Conservation (phyloP, 2,113 vertebrate species). For the Gopherus evgoodei region DNA sequence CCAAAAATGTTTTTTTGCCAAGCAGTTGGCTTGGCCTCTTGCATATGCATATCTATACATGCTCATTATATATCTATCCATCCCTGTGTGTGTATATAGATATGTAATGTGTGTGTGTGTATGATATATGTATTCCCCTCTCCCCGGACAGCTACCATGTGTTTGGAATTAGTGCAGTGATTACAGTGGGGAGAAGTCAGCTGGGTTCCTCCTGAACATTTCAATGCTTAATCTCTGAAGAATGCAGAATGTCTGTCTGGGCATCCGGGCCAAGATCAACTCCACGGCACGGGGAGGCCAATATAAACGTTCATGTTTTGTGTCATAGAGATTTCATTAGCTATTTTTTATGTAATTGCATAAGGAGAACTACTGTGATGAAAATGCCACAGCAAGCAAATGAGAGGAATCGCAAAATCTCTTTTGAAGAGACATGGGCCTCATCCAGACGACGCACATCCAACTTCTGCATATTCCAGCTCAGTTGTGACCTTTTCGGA, state of each 20-base stretch:
- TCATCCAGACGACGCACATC: fast-evolving
- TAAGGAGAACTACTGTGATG: slow-evolving; percentile 58
- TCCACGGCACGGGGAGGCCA: slow-evolving; percentile 48
- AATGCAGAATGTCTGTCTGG: slow-evolving; percentile 64
- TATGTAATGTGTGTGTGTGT: background rate
- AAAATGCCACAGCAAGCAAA: slow-evolving; percentile 35
- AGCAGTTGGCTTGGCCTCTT: background rate
- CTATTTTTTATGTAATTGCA: slow-evolving; percentile 55
- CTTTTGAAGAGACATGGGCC: slow-evolving; percentile 35
- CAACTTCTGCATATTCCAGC: slow-evolving; percentile 39
- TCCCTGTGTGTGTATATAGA: background rate
- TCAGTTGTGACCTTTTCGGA: slow-evolving; percentile 27
- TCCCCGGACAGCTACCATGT: slow-evolving; percentile 37
- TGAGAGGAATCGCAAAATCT: slow-evolving; percentile 14
- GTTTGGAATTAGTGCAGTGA: slow-evolving; percentile 39
- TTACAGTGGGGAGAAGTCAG: slow-evolving; percentile 62
- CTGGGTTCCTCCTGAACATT: slow-evolving; percentile 53
- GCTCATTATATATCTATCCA: background rate
- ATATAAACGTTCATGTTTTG: slow-evolving; percentile 75
- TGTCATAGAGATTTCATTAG: slow-evolving; percentile 57
- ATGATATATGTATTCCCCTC: background rate
- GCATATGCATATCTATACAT: background rate
- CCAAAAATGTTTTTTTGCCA: fast-evolving
- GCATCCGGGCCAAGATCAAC: slow-evolving; percentile 39
- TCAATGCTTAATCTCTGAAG: slow-evolving; percentile 57